Evolutionary conservation across 2,888 invertebrate genomes (phyloP), one percentile per base, ranked within the genome.

Genomic region (Penaeus monodon): DNA sequence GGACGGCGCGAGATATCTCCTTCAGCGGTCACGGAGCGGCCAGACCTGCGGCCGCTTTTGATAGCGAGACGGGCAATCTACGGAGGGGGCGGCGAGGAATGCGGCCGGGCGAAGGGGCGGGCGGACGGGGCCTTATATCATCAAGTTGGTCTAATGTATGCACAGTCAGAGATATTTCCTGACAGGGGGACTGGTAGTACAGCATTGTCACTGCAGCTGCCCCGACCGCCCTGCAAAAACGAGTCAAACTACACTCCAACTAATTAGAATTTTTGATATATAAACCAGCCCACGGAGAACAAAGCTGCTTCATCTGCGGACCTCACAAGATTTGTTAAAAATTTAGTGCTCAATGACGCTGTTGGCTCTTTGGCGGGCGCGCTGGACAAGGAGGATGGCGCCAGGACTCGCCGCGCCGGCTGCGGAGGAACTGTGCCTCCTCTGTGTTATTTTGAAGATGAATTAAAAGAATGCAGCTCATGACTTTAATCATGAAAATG

Each of bases 261-360:
- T 84, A 84, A 84, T 84, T 84, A 84, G 84, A 84, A 84, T 84
- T 84, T 78, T 84, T 84, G 84, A 84, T 84, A 84, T 84, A 84
- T 84, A 84, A 84, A 84, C 84, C 70, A 84, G 84, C 78, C 65
- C 78, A 64, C 57, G 78, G 68, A 77, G 82, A 49, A 84, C 84
- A 68, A 78, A 77, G 84, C 78, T 68, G 66, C 78, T 77, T 76
- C 49, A 57, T 84, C 70, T 77, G 44, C 70, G 49, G 68, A 33
- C 29, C 33, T 82, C 84, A 49, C 64, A 17, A 57, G 77, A 64
- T 63, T 38, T 74, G 82, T 73, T 82, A 74, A 82, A 82, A 66
- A 82, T 74, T 73, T 74, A 38, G 73, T 14, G 33, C 33, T 73
- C 73, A 64, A 82, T 82, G 82, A 82, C 44, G 82, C 63, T 73